Base-by-base conservation (phyloP, 2,113 vertebrate species). In the Cervus canadensis region DNA sequence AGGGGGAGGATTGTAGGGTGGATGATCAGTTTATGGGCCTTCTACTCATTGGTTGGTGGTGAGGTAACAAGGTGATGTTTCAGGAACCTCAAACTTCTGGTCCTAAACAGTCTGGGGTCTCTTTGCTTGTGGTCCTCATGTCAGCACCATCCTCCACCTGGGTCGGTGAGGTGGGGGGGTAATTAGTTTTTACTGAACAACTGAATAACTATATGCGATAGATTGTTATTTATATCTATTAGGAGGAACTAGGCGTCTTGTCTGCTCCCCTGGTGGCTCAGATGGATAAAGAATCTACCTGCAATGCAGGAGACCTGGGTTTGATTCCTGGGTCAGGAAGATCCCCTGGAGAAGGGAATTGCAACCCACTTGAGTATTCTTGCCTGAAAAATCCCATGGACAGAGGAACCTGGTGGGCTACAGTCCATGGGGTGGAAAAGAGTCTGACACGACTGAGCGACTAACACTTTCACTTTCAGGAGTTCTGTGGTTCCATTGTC, bases 81-180 rank as follows among this genome's bases (percentile, higher is more conserved):
- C 30, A 52, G 30, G 48, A 54, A 54, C 33, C 48, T 82, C 50
- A 54, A 7, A 52, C 11, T n/a, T 54, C 79, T n/a, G 30, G 50
- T 82, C 19, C 19, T 50, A 82, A n/a, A 50, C 30, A 54, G 30
- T 52, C 30, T 54, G 1, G 78, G 30, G 48, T n/a, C 48, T 82
- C 17, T 52, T 21, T 23, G 17, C 17, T n/a, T 23, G 33, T n/a
- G 48, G 19, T 7, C 30, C 10, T n/a, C 48, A n/a, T 54, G 79
- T 54, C 0, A 1, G 11, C 76, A 79, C 15, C 45, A 30, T 30
- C 15, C 15, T 30, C 79, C 11, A 52, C 16, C 28, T 23, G 30
- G 30, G 30, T 76, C 48, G 12, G 71, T 43, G 19, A 0, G 1
- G 17, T 2, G 4, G 4, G 28, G 16, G 0, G 78, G 8, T 28